Percentiles rank a stretch among this genome's conserved stretches.
Conservation (phyloP, 2,888 invertebrate species). For the Mimachlamys varia region DNA sequence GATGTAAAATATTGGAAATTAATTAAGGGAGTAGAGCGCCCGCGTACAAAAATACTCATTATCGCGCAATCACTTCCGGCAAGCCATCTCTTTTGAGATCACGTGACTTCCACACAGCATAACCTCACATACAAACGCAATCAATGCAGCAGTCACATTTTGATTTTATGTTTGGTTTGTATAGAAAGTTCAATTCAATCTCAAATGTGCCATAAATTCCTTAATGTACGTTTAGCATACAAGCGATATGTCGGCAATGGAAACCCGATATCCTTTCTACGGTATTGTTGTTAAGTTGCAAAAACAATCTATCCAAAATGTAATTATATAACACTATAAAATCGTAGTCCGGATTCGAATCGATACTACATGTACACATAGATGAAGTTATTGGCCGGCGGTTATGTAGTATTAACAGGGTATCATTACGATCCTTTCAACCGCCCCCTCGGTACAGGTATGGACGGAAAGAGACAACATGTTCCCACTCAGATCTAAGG, state of each 20-base stretch:
- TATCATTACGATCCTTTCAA: neutral
- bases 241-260: neutral
- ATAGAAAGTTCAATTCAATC: neutral
- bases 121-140: neutral
- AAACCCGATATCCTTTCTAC: neutral
- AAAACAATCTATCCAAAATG: neutral
- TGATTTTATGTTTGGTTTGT: neutral
- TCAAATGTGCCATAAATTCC: neutral
- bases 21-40: neutral
- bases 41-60: neutral
- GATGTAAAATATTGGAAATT: slow-evolving; percentile 9
- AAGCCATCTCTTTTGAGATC: slow-evolving; percentile 5
- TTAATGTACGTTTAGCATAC: neutral
- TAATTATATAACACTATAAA: neutral
- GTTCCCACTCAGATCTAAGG: too few species aligned
- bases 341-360: neutral
- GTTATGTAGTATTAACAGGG: neutral
- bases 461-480: neutral
- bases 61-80: slow-evolving; percentile 3
- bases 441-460: neutral
- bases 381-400: neutral
- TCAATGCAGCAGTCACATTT: neutral
- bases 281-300: neutral
- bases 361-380: neutral
- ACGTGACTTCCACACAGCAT: slow-evolving; percentile 9